Base-by-base conservation (phyloP, 37 sponge, comb jelly and placozoan species). In the Axinella damicornis region DNA sequence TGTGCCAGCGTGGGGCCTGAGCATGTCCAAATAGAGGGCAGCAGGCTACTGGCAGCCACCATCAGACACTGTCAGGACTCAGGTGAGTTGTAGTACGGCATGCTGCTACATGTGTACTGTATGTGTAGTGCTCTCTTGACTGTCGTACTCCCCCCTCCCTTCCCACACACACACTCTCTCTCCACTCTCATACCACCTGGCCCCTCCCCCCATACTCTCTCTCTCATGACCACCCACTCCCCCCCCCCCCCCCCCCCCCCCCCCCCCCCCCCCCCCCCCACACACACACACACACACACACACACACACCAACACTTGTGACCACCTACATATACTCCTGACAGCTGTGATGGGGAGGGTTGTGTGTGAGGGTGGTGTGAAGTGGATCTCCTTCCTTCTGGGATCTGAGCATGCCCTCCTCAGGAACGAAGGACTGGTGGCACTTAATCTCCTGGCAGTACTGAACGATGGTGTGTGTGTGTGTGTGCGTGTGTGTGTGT, bases 381-480 rank as follows among this genome's bases (percentile, higher is more conserved):
- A 74, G 64, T 88, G 85, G 83, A 58, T 93, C 20, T 73, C 73
- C 13, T 13, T 52, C 30, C 78, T 93, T 25, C 68, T 93, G 28
- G 73, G 66, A 12, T 59, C 82, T n/a, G 93, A 70, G 0, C 85
- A 88, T 37, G n/a, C 53, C 25, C 27, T 80, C 9, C 64, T 93
- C 55, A 53, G 62, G 0, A 88, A 85, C 76, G 93, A 93, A 64
- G 93, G 89, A 70, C 52, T 93, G 38, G n/a, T 93, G 5, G 89
- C 93, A n/a, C 69, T 88, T 0, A 90, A 57, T 19, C 66, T 90
- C 13, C 34, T 83, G 13, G 80, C 80, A 53, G 27, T 74, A 22
- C 33, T 84, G 34, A 65, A 64, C 0, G 27, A 65, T 55, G 80
- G 85, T 79, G 74, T 73, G 46, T 39, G 74, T 73, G 74, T 2